Evolutionary conservation across 2,888 invertebrate genomes (phyloP), one percentile per base, ranked within the genome.

Genomic region (Pristionchus japonicus): DNA sequence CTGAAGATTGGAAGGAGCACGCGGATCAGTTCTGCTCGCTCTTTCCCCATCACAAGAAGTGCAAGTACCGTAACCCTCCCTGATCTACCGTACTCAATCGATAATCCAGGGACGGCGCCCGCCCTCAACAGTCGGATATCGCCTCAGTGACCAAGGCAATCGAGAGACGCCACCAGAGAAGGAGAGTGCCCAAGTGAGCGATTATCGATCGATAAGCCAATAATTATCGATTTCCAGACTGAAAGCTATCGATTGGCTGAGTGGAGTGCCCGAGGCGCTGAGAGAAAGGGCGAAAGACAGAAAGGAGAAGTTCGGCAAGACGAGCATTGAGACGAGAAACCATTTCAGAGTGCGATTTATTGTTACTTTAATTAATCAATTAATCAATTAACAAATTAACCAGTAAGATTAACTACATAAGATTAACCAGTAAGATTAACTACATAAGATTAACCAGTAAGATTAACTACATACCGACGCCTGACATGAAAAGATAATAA

Each of bases 1-100:
- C 37, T 23, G 87, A 49, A 37, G 87, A 87, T 20, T 87, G 77
- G 77, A 61, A 57, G 17, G 87, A 87, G 40, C 87, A 87, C 43
- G 87, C 87, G 6, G 43, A 80, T 27, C 40, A 43, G 23, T 87
- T 87, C 80, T 87, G 87, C n/a, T 13, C n/a, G 2, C 40, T 87
- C 1, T 87, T 87, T 49, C 87, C 77, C 11, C 87, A 80, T 34
- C 34, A 80, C 20, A 17, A n/a, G 13, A 77, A 80, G 40, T 87
- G 87, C 87, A 87, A 31, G 87, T 87, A 40, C n/a, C 27, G 23
- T 34, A 77, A 37, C 40, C 40, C 13, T 31, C 37, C 23, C 1
- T 43, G 27, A 27, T 43, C 40, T 77, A 70, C 70, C 23, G 70
- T 47, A 43, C 11, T 27, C 27, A 47, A 77, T 77, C 77, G n/a